Conservation (phyloP, 2,113 vertebrate species). For the Agapornis roseicollis region DNA sequence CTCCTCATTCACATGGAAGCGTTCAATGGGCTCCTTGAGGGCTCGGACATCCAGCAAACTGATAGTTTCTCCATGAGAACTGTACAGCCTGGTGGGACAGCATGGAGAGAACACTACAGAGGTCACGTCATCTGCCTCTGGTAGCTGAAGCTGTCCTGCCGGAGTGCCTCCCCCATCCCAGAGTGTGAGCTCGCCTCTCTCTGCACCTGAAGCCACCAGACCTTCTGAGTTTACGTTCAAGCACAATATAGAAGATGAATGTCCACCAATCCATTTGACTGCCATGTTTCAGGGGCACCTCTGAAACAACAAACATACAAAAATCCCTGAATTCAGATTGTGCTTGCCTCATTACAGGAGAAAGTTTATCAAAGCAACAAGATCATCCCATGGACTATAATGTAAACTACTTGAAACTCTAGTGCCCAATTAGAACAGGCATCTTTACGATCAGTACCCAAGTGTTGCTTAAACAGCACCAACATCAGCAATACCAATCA, state of each 20-base stretch:
- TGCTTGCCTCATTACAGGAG: no score
- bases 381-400: neutral
- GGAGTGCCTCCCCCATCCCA: conserved; percentile 81
- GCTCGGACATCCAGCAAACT: conserved; percentile 83
- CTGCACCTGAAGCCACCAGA: conserved; percentile 86
- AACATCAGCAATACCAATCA: accelerated
- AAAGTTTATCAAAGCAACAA: neutral
- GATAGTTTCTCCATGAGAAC: conserved; percentile 82
- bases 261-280: conserved; percentile 81
- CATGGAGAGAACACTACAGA: conserved; percentile 79
- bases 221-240: conserved; percentile 75
- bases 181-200: conserved; percentile 81
- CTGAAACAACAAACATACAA: neutral
- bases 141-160: conserved; percentile 67
- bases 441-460: neutral
- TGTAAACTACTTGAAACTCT: neutral
- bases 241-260: conserved; percentile 83
- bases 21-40: conserved; percentile 72
- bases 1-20: conserved; percentile 84
- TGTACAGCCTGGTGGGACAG: conserved; percentile 73
- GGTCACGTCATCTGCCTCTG: conserved; percentile 77
- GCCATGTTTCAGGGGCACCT: conserved; percentile 75
- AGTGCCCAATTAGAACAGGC: neutral
- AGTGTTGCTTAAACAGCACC: accelerated
- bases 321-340: neutral